Base-by-base conservation (phyloP, 2,797 vertebrate genomes). In the Sebastes melanostomus region DNA sequence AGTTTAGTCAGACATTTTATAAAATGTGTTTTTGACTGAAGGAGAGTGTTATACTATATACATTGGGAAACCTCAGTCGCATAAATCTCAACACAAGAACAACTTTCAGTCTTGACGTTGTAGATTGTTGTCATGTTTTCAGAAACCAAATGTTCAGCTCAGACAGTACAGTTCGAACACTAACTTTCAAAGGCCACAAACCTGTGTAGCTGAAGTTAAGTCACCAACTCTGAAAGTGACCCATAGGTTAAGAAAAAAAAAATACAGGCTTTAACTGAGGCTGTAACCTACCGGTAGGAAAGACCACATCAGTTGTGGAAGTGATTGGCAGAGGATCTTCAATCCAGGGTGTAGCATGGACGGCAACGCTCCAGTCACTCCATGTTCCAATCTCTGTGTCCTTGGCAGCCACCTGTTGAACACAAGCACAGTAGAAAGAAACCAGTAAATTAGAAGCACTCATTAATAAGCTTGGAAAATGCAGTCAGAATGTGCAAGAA, bases 331-430 rank as follows among this genome's bases (percentile, higher is more conserved):
- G 94, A 18, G 97, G 98, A 71, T 98, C 97, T 79, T 99, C 97
- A 0, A 97, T 98, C 98, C 98, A 99, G 74, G 98, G 98, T 0
- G 98, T 99, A 74, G 98, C 97, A 0, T 99, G 97, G 4, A 98
- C 96, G 0, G 98, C 98, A 74, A 99, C 97, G 0, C 98, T 99
- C 98, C 98, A 99, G 94, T 99, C 97, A 2, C 98, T 99, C 98
- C 98, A 99, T 0, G 98, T 99, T 82, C 98, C 98, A 0, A 99
- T 98, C 90, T 99, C 98, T 0, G 96, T 98, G 96, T 99, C 98
- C 92, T 99, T 99, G 85, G 98, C 97, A 0, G 98, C 98, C 80
- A 99, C 97, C 93, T 95, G 80, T 72, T 32, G n/a, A 68, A 63
- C 18, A 76, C 14, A 32, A 34, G 3, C 29, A 50, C 2, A 55